Conservation (phyloP, 2,113 vertebrate genomes). For the Rattus rattus region DNA sequence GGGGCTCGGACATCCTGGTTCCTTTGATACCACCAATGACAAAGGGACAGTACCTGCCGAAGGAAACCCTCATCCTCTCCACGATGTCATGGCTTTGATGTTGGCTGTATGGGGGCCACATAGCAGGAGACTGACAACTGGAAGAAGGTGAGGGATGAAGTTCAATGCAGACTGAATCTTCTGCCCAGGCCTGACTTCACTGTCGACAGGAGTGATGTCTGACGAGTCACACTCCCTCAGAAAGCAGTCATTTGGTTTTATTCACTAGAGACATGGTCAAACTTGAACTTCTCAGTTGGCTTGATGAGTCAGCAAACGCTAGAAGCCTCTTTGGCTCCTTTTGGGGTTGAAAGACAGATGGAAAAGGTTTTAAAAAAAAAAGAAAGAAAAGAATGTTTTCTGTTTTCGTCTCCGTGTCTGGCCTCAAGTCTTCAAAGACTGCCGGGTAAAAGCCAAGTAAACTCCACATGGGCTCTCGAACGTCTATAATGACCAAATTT, state of each 20-base stretch:
- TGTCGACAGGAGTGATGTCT: not conserved
- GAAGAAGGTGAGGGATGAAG: not conserved
- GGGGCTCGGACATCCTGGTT: not conserved
- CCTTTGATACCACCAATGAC: not conserved
- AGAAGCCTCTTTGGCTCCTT: not conserved
- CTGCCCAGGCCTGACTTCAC: not conserved
- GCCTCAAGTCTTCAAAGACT: not conserved
- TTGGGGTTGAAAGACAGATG: not conserved
- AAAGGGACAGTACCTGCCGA: not conserved
- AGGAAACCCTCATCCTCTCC: not conserved
- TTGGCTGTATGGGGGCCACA: not conserved
- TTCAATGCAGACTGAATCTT: not conserved
- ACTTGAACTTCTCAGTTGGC: not conserved
- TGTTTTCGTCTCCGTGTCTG: not conserved
- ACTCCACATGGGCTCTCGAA: not conserved
- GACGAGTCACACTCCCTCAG: not conserved
- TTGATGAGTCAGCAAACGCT: not conserved
- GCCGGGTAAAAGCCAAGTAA: not conserved
- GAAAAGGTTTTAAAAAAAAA: no score
- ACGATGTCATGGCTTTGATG: not conserved
- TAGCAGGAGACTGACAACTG: accelerated
- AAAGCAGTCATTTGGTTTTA: not conserved
- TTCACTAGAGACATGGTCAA: not conserved
- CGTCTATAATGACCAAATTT: not conserved
- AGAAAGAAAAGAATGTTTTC: not conserved